These are phyloP conservation scores for Drosophila trichaetosa DNA, from an alignment of 2,888 invertebrate species.

Conservation along the genomic window DNA sequence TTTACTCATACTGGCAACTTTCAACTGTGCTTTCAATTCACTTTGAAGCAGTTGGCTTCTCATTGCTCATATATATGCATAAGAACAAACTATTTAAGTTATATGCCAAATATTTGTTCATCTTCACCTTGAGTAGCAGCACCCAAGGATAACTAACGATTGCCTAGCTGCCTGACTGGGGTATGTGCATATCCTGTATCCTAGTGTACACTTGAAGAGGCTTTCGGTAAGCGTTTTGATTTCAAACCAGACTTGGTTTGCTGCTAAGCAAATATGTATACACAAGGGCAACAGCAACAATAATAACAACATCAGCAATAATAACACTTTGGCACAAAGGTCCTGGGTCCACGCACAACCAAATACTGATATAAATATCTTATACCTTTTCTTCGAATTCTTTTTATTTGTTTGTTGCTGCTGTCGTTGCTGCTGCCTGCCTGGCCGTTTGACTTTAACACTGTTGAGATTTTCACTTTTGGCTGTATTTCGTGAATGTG, in stretches of 20 bases:
- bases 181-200: conserved; percentile 4
- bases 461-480: conserved; percentile 76
- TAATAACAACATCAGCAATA: conserved; percentile 43
- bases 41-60: conserved; percentile 7
- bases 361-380: conserved; percentile 74
- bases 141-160: not conserved
- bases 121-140: conserved; percentile 42
- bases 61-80: conserved; percentile 1
- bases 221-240: conserved; percentile 64
- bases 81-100: conserved; percentile 47
- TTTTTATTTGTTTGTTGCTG: conserved; percentile 8
- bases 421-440: conserved; percentile 16
- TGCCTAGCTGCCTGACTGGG: not conserved
- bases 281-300: conserved; percentile 37
- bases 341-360: conserved; percentile 61
- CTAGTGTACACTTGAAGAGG: conserved; percentile 30
- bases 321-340: conserved; percentile 63
- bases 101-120: conserved; percentile 54
- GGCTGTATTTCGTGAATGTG: conserved; percentile 37
- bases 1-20: not conserved
- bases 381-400: conserved; percentile 61
- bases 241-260: conserved; percentile 57
- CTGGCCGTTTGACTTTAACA: conserved; percentile 66
- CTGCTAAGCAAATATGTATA: conserved; percentile 58
- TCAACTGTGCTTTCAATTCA: not conserved